Evolutionary conservation across 1,140 invertebrate genomes (phyloP).

Genomic region (Drosophila chauvacae): DNA sequence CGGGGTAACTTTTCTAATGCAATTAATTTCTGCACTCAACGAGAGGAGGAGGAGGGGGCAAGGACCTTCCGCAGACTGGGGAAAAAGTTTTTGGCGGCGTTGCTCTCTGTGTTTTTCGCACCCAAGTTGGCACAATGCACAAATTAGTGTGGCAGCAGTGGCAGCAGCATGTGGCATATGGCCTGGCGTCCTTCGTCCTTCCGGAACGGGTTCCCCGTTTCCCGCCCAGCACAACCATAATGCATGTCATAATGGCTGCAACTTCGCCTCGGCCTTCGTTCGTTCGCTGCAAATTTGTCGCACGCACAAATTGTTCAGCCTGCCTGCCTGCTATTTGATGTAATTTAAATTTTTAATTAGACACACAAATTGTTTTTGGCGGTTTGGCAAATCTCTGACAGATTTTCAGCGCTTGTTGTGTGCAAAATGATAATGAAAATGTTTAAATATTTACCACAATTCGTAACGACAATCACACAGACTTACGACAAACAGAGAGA

Average conservation of each 20-base stretch:
- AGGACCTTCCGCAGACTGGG: constrained; percentile 38
- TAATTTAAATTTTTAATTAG: constrained; percentile 83
- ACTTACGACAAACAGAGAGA: constrained; percentile 21
- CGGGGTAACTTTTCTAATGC: constrained; percentile 79
- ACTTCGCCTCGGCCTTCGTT: constrained; percentile 31
- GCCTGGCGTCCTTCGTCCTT: constrained; percentile 35
- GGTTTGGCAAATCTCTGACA: constrained; percentile 79
- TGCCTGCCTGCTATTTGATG: constrained; percentile 61
- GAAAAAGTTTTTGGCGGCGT: constrained; percentile 66
- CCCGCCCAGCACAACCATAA: constrained; percentile 55
- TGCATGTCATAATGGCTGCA: constrained; percentile 76
- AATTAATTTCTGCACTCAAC: constrained; percentile 83
- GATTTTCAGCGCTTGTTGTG: constrained; percentile 55
- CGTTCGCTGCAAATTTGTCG: constrained; percentile 65
- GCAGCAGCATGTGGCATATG: constrained; percentile 71
- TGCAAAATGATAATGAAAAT: constrained; percentile 78
- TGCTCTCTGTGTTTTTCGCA: constrained; percentile 73
- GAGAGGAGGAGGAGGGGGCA: constrained; percentile 11
- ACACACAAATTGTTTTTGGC: constrained; percentile 79
- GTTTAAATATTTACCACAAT: constrained; percentile 80
- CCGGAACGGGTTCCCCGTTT: constrained; percentile 1
- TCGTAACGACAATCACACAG: constrained; percentile 61
- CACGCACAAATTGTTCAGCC: constrained; percentile 67
- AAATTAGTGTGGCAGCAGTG: constrained; percentile 77
- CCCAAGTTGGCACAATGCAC: constrained; percentile 76